Percentiles rank a stretch among this genome's conserved stretches.
phyloP scores from a whole-genome alignment of 2,797 vertebrate species.

The Pangasius djambal region DNA sequence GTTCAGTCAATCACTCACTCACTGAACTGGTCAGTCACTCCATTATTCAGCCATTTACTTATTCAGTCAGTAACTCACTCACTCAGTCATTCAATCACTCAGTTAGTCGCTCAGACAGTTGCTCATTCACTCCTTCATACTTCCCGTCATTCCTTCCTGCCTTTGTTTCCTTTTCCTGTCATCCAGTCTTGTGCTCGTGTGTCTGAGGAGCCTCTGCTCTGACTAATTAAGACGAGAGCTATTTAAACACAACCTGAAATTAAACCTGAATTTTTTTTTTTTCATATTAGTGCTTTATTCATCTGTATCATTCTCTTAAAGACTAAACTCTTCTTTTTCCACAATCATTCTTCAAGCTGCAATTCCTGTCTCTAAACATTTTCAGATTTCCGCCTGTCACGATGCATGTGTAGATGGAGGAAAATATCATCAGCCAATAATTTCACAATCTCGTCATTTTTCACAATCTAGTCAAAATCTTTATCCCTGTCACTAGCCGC shows the following conservation, averaged over 20 bases:
- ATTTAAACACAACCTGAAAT: too few relatives aligned
- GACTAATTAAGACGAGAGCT: too few relatives aligned
- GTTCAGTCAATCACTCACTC: neutral
- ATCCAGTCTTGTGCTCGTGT: too few relatives aligned
- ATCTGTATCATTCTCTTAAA: neutral
- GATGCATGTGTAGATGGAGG: neutral
- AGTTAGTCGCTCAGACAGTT: neutral
- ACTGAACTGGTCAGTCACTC: neutral
- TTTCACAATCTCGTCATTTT: neutral
- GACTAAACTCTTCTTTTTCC: neutral
- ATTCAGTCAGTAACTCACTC: neutral
- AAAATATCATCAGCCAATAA: neutral
- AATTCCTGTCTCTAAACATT: neutral
- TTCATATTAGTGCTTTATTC: neutral
- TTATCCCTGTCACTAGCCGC: neutral
- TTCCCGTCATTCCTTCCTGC: too few relatives aligned
- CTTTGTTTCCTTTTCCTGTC: too few relatives aligned
- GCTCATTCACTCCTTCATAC: neutral
- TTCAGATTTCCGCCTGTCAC: neutral
- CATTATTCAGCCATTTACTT: neutral
- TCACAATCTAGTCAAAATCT: neutral
- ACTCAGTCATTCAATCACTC: neutral
- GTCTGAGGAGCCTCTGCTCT: too few relatives aligned
- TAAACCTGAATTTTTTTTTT: neutral
- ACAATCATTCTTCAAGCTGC: neutral